Evolutionary conservation across 1,140 invertebrate genomes (phyloP).

Genomic region (Drosophila navojoa): DNA sequence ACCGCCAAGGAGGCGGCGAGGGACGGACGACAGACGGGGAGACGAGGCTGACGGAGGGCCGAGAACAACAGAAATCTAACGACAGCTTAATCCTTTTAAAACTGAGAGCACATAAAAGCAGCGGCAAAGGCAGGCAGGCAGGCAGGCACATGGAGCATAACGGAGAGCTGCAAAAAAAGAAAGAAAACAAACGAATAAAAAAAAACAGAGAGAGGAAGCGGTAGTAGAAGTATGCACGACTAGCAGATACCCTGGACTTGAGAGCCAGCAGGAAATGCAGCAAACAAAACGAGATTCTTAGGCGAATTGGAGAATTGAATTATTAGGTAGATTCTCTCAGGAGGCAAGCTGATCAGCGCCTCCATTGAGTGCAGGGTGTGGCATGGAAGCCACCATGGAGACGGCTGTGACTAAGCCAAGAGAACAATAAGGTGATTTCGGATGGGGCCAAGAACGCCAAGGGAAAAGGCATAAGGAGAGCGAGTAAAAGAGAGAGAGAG

Average conservation of each 20-base stretch:
- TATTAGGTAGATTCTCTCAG: no score
- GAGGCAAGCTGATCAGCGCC: neutral
- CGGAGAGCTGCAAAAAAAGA: constrained; percentile 38
- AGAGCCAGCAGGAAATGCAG: no score
- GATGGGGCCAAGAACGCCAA: constrained; percentile 31
- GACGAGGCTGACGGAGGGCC: no score
- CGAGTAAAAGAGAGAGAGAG: no score
- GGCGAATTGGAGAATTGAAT: no score
- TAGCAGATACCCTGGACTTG: neutral
- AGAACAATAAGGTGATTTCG: constrained; percentile 73
- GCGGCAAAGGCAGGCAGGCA: constrained; percentile 38
- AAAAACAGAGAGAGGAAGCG: neutral
- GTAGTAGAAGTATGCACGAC: neutral
- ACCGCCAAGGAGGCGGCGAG: neutral
- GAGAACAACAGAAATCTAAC: constrained; percentile 63
- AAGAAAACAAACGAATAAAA: neutral
- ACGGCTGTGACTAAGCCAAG: constrained; percentile 11
- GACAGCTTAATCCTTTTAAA: constrained; percentile 78
- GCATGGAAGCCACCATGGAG: constrained; percentile 24
- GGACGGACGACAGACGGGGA: neutral
- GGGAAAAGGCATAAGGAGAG: neutral
- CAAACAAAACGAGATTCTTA: no score
- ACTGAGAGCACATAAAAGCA: constrained; percentile 75
- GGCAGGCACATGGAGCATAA: constrained; percentile 28
- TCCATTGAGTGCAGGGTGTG: no score